phyloP scores from a whole-genome alignment of 2,113 vertebrate species.

The Grammomys surdaster region DNA sequence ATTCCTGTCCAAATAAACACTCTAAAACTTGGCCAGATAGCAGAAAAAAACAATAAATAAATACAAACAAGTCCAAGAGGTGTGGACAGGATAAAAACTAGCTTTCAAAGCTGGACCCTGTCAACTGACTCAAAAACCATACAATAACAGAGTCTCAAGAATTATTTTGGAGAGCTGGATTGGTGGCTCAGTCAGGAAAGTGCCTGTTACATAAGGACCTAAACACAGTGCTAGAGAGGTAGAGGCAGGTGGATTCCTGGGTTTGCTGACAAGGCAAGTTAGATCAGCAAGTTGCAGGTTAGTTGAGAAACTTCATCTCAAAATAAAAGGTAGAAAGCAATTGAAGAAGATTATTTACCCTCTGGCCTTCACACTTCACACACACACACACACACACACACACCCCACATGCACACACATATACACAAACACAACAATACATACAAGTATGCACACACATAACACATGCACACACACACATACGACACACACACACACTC shows the following conservation, averaged over 20 bases:
- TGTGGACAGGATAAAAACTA: background rate
- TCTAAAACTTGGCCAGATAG: constrained; percentile 24
- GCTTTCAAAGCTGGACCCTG: background rate
- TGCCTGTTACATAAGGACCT: background rate
- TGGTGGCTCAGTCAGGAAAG: background rate
- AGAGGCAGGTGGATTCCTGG: background rate
- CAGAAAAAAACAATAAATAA: background rate
- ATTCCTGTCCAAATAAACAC: background rate
- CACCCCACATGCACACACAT: background rate
- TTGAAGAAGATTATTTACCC: background rate
- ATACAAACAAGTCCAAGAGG: background rate
- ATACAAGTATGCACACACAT: too few relatives aligned
- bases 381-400: background rate
- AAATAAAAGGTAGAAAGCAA: background rate
- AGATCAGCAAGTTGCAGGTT: background rate
- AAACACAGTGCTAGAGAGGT: background rate
- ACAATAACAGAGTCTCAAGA: background rate
- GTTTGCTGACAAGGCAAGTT: background rate
- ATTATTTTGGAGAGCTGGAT: background rate
- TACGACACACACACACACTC: fast-evolving
- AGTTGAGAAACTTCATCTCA: background rate
- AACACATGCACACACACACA: background rate
- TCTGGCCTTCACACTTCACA: background rate
- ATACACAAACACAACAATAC: background rate
- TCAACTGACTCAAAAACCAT: background rate